These are phyloP conservation scores for Pyxicephalus adspersus DNA, from an alignment of 2,113 vertebrate genomes.

Conservation along the genomic window DNA sequence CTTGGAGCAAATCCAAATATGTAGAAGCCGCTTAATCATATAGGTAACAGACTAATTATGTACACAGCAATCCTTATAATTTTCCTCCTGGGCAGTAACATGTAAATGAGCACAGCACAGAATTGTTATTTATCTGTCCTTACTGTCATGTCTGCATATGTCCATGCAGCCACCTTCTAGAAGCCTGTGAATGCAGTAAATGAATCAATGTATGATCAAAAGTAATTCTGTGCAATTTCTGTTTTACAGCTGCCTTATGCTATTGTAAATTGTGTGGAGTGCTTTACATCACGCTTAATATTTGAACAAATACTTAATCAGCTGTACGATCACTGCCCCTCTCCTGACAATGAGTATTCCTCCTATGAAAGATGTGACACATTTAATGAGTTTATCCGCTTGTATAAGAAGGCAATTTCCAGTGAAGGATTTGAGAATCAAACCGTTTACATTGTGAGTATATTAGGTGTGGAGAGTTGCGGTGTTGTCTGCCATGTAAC, in stretches of 20 bases:
- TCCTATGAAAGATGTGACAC: constrained; percentile 75
- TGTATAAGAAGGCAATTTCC: constrained; percentile 78
- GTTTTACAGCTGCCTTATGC: constrained; percentile 83
- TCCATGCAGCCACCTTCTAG: too few species aligned
- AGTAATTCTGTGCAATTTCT: not conserved
- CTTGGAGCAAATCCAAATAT: too few species aligned
- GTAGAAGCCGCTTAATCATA: too few species aligned
- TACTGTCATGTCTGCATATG: too few species aligned
- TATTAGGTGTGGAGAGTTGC: not conserved
- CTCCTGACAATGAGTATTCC: constrained; percentile 58
- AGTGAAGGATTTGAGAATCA: constrained; percentile 70
- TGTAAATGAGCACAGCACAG: too few species aligned
- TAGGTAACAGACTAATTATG: too few species aligned
- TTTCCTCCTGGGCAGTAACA: too few species aligned
- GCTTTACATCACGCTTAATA: constrained; percentile 80
- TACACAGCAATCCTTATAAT: too few species aligned
- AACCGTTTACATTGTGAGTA: constrained; percentile 91
- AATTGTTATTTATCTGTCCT: too few species aligned
- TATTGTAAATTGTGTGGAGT: constrained; percentile 87
- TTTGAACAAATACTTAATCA: constrained; percentile 86
- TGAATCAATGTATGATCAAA: too few species aligned
- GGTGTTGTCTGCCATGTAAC: too few species aligned
- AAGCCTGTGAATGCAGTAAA: too few species aligned
- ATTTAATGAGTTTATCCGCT: constrained; percentile 86
- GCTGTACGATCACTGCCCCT: constrained; percentile 71